A percentile compares a stretch with the other conserved stretches of the same genome.
These are phyloP conservation scores for Mastomys natalensis DNA, from an alignment of 2,113 vertebrate genomes.

Conservation along the genomic window DNA sequence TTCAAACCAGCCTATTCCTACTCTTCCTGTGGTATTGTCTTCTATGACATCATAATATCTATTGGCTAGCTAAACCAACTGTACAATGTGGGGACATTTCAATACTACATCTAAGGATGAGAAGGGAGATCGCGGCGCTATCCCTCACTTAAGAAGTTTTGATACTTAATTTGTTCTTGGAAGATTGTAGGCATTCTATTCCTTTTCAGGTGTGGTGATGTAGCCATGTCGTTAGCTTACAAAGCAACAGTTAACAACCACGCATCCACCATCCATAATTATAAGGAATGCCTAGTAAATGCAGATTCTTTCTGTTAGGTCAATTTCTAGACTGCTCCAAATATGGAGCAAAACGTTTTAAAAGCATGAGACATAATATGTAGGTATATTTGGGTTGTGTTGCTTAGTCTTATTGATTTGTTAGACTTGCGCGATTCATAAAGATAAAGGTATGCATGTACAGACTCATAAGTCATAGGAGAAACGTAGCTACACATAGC, in stretches of 20 bases:
- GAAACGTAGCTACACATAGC: too few species aligned
- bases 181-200: not conserved
- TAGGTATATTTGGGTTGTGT: too few species aligned
- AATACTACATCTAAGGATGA: not conserved
- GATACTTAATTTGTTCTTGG: not conserved
- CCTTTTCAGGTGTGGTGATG: not conserved
- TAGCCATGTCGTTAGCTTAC: not conserved
- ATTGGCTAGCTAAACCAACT: not conserved
- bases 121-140: not conserved
- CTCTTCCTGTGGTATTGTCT: not conserved
- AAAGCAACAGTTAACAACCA: not conserved
- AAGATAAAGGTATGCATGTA: too few species aligned
- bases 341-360: not conserved
- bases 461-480: too few species aligned
- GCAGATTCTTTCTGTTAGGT: not conserved
- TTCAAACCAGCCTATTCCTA: not conserved
- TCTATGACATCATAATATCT: not conserved
- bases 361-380: too few species aligned
- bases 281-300: not conserved
- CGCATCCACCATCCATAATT: too few species aligned
- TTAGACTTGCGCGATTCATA: too few species aligned
- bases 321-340: conserved; percentile 6
- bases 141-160: not conserved
- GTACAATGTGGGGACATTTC: too few species aligned
- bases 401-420: too few species aligned